These are phyloP conservation scores for Nephrotoma flavescens DNA, from an alignment of 2,888 invertebrate genomes.

Conservation along the genomic window DNA sequence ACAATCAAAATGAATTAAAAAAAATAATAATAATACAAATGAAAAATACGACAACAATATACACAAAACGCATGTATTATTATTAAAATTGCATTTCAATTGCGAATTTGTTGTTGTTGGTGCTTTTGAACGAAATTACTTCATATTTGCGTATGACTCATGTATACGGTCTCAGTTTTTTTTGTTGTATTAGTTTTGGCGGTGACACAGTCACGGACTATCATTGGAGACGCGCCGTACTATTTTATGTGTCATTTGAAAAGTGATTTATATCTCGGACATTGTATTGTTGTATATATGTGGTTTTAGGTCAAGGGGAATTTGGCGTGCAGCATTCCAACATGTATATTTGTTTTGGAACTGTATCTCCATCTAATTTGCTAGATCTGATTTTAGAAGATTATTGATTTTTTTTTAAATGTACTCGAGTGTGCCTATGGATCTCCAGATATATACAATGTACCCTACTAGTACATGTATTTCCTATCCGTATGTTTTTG, in stretches of 20 bases:
- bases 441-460: not conserved
- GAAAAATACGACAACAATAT: not conserved
- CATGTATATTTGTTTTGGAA: not conserved
- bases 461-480: not conserved
- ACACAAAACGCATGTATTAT: not conserved
- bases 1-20: not conserved
- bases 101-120: not conserved
- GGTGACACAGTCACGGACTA: not conserved
- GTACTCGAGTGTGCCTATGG: not conserved
- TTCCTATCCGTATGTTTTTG: not conserved
- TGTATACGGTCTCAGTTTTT: not conserved
- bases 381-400: too few species aligned
- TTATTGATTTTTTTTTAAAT: not conserved
- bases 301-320: not conserved
- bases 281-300: not conserved
- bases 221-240: not conserved
- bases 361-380: too few species aligned
- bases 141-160: not conserved
- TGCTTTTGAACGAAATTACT: not conserved
- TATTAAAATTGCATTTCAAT: not conserved
- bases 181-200: not conserved
- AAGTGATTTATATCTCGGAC: not conserved
- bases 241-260: not conserved
- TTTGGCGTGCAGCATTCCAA: not conserved
- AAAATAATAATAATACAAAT: not conserved